Percentiles rank a stretch among this genome's conserved stretches.
These are phyloP conservation scores for Amiota communis DNA, from an alignment of 2,888 invertebrate species.

Conservation along the genomic window DNA sequence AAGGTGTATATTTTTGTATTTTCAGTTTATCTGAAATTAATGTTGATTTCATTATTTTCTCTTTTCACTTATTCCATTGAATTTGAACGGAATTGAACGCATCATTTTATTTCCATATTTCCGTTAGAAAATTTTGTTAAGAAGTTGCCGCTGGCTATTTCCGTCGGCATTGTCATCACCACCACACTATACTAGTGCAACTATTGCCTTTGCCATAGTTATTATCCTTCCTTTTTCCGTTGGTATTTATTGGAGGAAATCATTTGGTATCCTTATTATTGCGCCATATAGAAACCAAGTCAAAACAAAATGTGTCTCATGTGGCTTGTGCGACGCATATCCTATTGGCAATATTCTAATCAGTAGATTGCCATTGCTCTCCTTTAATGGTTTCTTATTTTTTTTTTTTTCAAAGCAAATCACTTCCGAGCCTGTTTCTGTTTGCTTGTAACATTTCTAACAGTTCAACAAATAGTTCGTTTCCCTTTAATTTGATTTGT, in stretches of 20 bases:
- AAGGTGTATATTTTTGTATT: no score
- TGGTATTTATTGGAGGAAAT: background rate
- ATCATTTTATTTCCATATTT: background rate
- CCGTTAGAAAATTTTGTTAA: no score
- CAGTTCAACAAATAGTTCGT: constrained; percentile 48
- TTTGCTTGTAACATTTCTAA: constrained; percentile 45
- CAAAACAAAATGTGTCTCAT: constrained; percentile 25
- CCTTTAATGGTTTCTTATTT: background rate
- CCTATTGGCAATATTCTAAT: constrained; percentile 47
- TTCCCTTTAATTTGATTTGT: constrained; percentile 55
- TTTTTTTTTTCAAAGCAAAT: constrained; percentile 5
- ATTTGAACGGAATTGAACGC: background rate
- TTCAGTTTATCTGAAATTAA: no score
- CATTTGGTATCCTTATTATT: constrained; percentile 29
- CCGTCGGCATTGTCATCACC: no score
- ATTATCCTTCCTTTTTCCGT: no score
- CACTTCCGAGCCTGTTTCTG: background rate
- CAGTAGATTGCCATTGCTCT: constrained; percentile 40
- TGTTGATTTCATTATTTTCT: no score
- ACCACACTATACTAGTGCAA: no score
- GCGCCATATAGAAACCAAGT: background rate
- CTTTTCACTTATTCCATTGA: background rate
- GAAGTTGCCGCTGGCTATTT: no score
- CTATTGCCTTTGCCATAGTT: no score
- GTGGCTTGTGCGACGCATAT: constrained; percentile 9